Percentiles rank a stretch among this genome's conserved stretches.
Conservation (phyloP, 1,140 invertebrate species). For the Armadillidium nasatum region DNA sequence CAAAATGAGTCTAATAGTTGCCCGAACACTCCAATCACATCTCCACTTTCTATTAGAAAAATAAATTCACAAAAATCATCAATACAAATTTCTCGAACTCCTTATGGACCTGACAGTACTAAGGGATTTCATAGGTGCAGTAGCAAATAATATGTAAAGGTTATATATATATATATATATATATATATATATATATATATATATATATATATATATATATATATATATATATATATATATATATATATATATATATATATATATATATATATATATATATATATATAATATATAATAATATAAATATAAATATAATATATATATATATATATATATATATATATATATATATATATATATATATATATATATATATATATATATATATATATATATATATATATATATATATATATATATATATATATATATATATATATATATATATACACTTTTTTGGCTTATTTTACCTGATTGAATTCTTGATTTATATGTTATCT, state of each 20-base stretch:
- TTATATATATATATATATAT: too few species aligned
- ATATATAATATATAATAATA: conserved; percentile 16
- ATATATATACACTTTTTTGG: too few species aligned
- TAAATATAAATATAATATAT: neutral
- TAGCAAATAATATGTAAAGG: too few species aligned
- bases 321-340: neutral
- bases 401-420: conserved; percentile 17
- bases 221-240: conserved; percentile 21
- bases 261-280: conserved; percentile 26
- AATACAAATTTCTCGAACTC: too few species aligned
- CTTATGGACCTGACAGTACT: too few species aligned
- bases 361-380: conserved; percentile 18
- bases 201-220: conserved; percentile 15
- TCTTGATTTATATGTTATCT: too few species aligned
- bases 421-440: conserved; percentile 26
- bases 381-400: too few species aligned
- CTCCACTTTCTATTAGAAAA: neutral
- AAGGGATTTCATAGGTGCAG: too few species aligned
- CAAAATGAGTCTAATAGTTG: neutral
- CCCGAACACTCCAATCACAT: neutral
- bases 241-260: conserved; percentile 23
- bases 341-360: conserved; percentile 24
- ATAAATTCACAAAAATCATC: too few species aligned
- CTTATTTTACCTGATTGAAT: neutral
- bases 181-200: conserved; percentile 4